Base-by-base conservation (phyloP, 2,797 vertebrate species). In the Mastacembelus armatus region DNA sequence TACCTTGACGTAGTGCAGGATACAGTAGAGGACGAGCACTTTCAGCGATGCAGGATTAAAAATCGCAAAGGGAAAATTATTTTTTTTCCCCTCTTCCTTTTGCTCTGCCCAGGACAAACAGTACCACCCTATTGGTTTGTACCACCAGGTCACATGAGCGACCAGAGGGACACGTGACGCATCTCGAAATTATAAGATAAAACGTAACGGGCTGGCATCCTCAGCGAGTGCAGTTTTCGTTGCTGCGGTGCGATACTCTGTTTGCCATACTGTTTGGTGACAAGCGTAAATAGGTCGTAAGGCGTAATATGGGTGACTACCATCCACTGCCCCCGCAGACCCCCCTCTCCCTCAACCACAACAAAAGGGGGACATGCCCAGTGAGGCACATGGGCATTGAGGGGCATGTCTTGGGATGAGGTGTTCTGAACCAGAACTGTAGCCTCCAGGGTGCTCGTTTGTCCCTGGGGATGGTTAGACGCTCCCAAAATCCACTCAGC, bases 91-190 rank as follows among this genome's bases (percentile, higher is more conserved):
- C 57, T 60, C 75, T 85, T 79, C 69, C 69, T 90, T 90, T 91
- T 35, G 86, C 84, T 91, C 85, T 88, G 80, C 84, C 87, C 74
- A 85, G 57, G 51, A 91, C 87, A 73, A 89, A 90, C 88, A 63
- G 83, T 48, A 78, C 86, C 91, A 69, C 89, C 91, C 88, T 86
- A 96, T 96, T 97, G 96, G 96, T 90, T 91, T 77, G 50, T 80
- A 18, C 73, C 78, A 82, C 65, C 56, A 48, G 85, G 91, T 95
- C 96, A 96, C 94, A 81, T 96, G 95, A 93, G 90, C 77, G 2
- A 43, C 89, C 81, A 77, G 78, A 74, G 80, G 85, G 76, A 81
- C 96, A 96, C 83, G 94, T 96, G 96, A 97, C 90, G 68, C 73
- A 87, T 92, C 91, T 94, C 49, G 35, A 66, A 85, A 86, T 78